These are phyloP conservation scores for Mionectes macconnelli DNA, from an alignment of 2,113 vertebrate species.

Conservation along the genomic window DNA sequence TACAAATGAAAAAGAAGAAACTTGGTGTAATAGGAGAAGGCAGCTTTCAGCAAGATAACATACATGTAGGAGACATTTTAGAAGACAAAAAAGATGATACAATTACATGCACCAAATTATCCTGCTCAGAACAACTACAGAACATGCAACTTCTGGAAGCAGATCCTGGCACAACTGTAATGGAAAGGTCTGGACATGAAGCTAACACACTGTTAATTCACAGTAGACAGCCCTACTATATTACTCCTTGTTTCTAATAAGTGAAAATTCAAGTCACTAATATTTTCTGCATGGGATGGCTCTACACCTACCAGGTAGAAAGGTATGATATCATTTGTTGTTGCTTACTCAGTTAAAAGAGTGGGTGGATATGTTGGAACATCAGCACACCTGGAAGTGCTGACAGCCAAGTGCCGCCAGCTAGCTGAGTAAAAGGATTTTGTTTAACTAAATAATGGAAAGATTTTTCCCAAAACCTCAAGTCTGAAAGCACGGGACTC, in stretches of 20 bases:
- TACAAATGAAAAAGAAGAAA: neutral
- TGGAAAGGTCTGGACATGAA: neutral
- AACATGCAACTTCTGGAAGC: neutral
- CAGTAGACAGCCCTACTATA: neutral
- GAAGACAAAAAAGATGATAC: neutral
- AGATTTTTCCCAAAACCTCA: neutral
- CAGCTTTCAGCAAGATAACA: neutral
- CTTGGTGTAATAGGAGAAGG: neutral
- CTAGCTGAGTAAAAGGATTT: neutral
- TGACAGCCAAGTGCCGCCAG: constrained; percentile 28
- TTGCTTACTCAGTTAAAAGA: constrained; percentile 6
- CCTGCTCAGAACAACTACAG: neutral
- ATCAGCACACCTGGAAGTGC: neutral
- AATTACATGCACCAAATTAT: neutral
- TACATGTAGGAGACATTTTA: neutral
- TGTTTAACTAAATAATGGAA: neutral
- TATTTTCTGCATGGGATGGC: neutral
- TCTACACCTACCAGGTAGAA: constrained; percentile 3
- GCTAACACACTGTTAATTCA: neutral
- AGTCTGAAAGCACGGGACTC: neutral
- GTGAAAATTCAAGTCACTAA: neutral
- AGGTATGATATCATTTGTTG: constrained; percentile 17
- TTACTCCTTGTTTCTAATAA: neutral
- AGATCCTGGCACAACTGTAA: neutral
- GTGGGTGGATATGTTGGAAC: constrained; percentile 21